These are phyloP conservation scores for Eristalinus aeneus DNA, from an alignment of 2,888 invertebrate species.

Conservation along the genomic window DNA sequence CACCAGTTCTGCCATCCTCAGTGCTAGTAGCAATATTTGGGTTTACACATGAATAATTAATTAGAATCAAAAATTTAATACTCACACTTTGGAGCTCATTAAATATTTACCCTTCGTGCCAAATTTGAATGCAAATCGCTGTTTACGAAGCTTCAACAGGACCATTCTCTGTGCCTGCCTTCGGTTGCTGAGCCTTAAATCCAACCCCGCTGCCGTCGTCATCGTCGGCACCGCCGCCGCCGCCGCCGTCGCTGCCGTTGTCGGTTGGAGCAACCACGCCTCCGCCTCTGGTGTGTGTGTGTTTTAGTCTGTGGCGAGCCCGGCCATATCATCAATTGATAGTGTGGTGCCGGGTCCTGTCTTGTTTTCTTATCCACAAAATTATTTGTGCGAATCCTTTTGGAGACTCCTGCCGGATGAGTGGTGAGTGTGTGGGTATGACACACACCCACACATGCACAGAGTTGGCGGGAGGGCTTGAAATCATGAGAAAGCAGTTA, in stretches of 20 bases:
- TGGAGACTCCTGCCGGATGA: conserved; percentile 52
- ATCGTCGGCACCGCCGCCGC: background rate
- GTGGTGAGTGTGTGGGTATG: conserved; percentile 58
- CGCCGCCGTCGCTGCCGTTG: background rate
- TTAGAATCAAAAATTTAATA: conserved; percentile 80
- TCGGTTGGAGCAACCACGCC: conserved; percentile 55
- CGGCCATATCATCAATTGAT: conserved; percentile 65
- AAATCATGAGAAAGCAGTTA: conserved; percentile 64
- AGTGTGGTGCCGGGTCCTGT: conserved; percentile 57
- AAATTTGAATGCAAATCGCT: conserved; percentile 79
- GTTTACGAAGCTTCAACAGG: conserved; percentile 74
- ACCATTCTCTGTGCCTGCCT: conserved; percentile 49
- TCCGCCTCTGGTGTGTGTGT: conserved; percentile 24
- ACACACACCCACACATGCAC: background rate
- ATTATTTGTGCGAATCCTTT: conserved; percentile 70
- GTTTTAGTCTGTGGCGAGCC: background rate
- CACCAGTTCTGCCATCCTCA: conserved; percentile 60
- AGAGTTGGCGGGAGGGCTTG: background rate
- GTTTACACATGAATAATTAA: conserved; percentile 80
- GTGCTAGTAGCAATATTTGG: conserved; percentile 69
- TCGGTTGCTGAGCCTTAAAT: conserved; percentile 33
- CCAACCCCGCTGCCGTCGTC: conserved; percentile 4
- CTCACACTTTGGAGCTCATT: conserved; percentile 79
- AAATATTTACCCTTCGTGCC: conserved; percentile 79
- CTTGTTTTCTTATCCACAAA: conserved; percentile 71